Evolutionary conservation across 2,888 invertebrate genomes (phyloP).

Genomic region (Steinernema hermaphroditum): DNA sequence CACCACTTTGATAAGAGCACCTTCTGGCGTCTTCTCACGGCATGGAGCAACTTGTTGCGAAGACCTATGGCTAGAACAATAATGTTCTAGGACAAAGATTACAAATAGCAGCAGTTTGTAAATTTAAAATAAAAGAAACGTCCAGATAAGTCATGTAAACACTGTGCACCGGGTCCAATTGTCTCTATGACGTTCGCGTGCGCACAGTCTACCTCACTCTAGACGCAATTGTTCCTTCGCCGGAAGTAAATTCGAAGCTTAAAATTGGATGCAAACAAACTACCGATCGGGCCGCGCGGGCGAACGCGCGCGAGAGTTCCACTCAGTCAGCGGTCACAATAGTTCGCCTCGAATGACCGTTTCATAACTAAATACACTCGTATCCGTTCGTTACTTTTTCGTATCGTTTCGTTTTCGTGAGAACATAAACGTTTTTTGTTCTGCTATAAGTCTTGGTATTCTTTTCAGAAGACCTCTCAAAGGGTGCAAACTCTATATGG

Average conservation of each 20-base stretch:
- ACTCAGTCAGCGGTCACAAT: conserved; percentile 15
- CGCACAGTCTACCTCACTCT: conserved; percentile 3
- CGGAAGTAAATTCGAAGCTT: conserved; percentile 31
- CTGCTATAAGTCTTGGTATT: background rate
- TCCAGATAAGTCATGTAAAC: background rate
- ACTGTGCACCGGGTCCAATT: background rate
- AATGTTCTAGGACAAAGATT: too few relatives aligned
- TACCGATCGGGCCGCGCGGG: conserved; percentile 16
- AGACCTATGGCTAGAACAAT: too few relatives aligned
- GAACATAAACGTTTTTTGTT: background rate
- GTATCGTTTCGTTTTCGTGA: background rate
- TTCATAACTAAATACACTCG: conserved; percentile 27
- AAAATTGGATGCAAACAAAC: conserved; percentile 31
- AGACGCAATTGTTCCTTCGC: conserved; percentile 27
- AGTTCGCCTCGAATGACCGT: background rate
- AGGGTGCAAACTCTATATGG: conserved; percentile 9
- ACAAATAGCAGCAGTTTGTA: too few relatives aligned
- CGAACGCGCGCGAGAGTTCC: background rate
- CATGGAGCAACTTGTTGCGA: too few relatives aligned
- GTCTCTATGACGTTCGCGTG: background rate
- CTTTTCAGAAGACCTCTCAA: background rate
- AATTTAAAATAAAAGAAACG: background rate
- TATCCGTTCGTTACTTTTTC: background rate
- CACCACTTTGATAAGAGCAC: too few relatives aligned
- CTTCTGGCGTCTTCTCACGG: background rate